Base-by-base conservation (phyloP, 1,140 invertebrate species). In the Spodoptera frugiperda region DNA sequence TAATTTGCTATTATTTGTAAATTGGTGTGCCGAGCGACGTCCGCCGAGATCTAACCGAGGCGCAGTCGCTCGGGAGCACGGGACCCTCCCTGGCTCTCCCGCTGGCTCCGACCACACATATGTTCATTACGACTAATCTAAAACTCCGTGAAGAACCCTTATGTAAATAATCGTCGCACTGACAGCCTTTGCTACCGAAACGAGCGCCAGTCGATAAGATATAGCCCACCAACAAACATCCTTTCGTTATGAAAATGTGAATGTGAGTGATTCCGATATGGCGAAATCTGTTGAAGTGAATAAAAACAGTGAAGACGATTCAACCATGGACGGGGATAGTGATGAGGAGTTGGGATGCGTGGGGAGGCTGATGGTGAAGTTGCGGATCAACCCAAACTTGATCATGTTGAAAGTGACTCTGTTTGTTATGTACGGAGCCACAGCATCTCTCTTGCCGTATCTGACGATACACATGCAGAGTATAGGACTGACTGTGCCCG, bases 381-480 rank as follows among this genome's bases (percentile, higher is more conserved):
- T 94, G 81, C 92, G 95, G 72, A 96, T 97, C 78, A 97, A 97
- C 92, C 95, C 96, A 68, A 97, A 97, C 91, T 91, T 97, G 71
- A 95, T 97, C 80, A 96, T 96, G 95, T 94, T 98, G 77, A 97
- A 98, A 95, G 94, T 97, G 79, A 96, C 96, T 51, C 92, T 97
- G 8, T 97, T 98, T 90, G 96, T 97, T 83, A 96, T 97, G 95
- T 97, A 97, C 88, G 97, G 97, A 93, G 97, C 97, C 25, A 97
- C 96, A 53, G 96, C 96, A 61, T 97, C 97, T 15, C 94, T 98
- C 53, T 87, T 98, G 55, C 97, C 97, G 0, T 98, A 97, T 89
- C 91, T 98, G 77, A 97, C 97, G 0, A 96, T 98, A 76, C 97
- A 98, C 90, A 98, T 98, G 97, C 97, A 97, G 92, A 96, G 96